Base-by-base conservation (phyloP, 2,797 vertebrate species). In the Phataginus tricuspis region DNA sequence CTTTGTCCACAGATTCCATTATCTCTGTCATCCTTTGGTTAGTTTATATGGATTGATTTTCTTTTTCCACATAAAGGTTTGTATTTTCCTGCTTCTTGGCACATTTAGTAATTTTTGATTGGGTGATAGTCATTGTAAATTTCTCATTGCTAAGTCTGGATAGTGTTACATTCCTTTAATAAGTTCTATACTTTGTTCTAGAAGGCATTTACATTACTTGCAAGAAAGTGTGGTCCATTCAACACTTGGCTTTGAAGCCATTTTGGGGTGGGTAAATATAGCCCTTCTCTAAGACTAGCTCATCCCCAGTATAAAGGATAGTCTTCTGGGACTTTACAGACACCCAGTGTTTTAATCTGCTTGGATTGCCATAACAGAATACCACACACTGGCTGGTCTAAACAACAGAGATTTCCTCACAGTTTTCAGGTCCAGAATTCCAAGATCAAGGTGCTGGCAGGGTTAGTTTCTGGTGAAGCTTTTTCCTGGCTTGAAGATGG, bases 141-240 rank as follows among this genome's bases (percentile, higher is more conserved):
- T 85, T 93, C 71, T 94, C 18, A 84, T 29, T 72, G 13, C 29
- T 93, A 75, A 86, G 34, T 86, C 6, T 94, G 21, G 25, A 77
- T 86, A 94, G 78, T 86, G 5, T 75, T 83, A 25, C 23, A 66
- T 83, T 93, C 27, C 59, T 79, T 90, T 87, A 95, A 75, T 42
- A 90, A 71, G 23, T n/a, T 86, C 31, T 91, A 21, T 55, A 55
- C 19, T 82, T 89, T 90, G 34, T 86, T 93, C 37, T 69, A 69
- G 27, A 23, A 84, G 31, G 19, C 7, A 66, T 31, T 80, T 79
- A 31, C 2, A 69, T 74, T 83, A 69, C 57, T 86, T 97, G 31
- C 14, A 90, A 90, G 59, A 69, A 72, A 69, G 19, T 49, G 10
- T 34, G 23, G 15, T 82, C 11, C 5, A 57, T 51, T 37, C 27